A percentile compares a stretch with the other conserved stretches of the same genome.
These are phyloP conservation scores for Sus scrofa DNA, from an alignment of 2,113 vertebrate species.

Conservation along the genomic window DNA sequence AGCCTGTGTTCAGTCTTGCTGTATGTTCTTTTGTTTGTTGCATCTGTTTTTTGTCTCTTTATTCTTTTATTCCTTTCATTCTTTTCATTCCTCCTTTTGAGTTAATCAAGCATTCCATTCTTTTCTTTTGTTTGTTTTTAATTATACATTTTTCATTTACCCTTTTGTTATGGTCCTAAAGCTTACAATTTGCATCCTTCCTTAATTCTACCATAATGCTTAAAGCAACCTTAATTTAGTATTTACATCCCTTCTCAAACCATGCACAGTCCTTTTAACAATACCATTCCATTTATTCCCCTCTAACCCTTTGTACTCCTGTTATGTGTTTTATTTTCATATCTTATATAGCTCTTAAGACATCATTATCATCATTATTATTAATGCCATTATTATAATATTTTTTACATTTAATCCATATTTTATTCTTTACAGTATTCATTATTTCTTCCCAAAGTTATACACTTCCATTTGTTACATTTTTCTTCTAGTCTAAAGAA, in stretches of 20 bases:
- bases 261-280: neutral
- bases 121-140: neutral
- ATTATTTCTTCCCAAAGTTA: neutral
- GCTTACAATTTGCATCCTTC: neutral
- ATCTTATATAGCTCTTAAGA: neutral
- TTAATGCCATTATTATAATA: neutral
- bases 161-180: neutral
- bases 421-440: neutral
- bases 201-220: neutral
- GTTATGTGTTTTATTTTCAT: neutral
- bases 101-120: neutral
- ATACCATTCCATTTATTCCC: neutral
- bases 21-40: neutral
- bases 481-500: neutral
- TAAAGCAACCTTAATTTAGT: neutral
- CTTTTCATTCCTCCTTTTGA: neutral
- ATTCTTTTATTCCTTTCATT: neutral
- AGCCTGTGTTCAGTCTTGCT: neutral
- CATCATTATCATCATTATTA: neutral
- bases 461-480: neutral
- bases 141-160: neutral
- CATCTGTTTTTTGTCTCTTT: neutral
- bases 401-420: neutral
- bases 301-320: neutral
- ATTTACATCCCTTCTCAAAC: neutral